A percentile compares a stretch with the other conserved stretches of the same genome.
phyloP scores from a whole-genome alignment of 2,113 vertebrate genomes.

The Amphilophus citrinellus region DNA sequence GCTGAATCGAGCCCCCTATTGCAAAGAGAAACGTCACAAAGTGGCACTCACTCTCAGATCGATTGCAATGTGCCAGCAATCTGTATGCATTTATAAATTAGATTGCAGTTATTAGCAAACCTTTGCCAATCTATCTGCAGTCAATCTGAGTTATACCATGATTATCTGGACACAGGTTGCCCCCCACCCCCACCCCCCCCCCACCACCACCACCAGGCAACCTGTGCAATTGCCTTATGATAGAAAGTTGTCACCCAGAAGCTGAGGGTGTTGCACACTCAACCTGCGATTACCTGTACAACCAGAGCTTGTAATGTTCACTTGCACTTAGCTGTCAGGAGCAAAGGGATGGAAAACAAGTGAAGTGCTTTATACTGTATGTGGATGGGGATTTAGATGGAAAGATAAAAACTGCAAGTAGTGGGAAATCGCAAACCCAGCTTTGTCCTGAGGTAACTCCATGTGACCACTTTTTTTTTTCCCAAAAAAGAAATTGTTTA shows the following conservation, averaged over 20 bases:
- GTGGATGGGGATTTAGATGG: background rate
- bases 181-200: no score
- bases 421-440: background rate
- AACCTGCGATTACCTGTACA: background rate
- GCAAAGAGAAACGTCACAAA: no score
- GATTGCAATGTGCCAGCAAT: no score
- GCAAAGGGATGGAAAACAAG: background rate
- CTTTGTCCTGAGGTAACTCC: background rate
- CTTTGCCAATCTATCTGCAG: background rate
- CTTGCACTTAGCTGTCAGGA: background rate
- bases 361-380: background rate
- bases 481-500: background rate
- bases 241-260: background rate
- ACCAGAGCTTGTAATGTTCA: background rate
- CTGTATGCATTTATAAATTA: background rate
- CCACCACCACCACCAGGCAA: background rate
- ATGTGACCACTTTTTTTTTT: background rate
- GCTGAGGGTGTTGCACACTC: background rate
- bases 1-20: no score
- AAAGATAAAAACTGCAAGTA: background rate
- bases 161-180: background rate
- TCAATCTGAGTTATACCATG: background rate
- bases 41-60: no score
- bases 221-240: background rate
- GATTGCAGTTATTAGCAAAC: background rate